Conservation (phyloP, 2,113 vertebrate species). For the Ceuthmochares aereus region DNA sequence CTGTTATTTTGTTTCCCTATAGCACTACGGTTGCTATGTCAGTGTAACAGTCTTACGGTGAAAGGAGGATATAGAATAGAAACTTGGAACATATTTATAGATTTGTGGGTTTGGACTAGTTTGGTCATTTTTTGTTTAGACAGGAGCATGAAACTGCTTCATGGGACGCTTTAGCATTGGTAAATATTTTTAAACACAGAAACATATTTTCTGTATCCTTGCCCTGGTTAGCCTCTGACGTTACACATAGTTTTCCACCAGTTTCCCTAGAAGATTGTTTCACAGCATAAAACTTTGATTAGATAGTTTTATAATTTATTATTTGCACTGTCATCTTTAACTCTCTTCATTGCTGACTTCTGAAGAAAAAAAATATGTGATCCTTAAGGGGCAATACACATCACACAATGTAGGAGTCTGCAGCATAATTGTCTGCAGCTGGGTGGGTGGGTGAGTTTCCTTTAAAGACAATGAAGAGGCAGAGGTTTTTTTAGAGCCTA, state of each 20-base stretch:
- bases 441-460: neutral
- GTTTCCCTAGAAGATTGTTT: neutral
- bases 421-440: neutral
- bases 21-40: conserved; percentile 27
- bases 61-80: neutral
- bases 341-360: neutral
- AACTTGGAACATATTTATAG: conserved; percentile 21
- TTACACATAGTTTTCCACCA: neutral
- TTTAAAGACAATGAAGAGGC: neutral
- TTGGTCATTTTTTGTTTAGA: conserved; percentile 5
- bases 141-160: neutral
- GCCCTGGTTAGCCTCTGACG: neutral
- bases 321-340: neutral
- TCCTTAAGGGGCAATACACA: neutral
- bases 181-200: conserved; percentile 17
- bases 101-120: neutral
- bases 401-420: neutral
- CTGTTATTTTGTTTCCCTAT: neutral
- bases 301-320: neutral
- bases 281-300: neutral
- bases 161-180: neutral
- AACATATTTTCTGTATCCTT: conserved; percentile 3
- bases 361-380: neutral
- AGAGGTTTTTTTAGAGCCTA: neutral
- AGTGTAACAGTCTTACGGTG: neutral